Percentiles rank a stretch among this genome's conserved stretches.
Conservation (phyloP, 2,113 vertebrate genomes). For the Petaurus breviceps region DNA sequence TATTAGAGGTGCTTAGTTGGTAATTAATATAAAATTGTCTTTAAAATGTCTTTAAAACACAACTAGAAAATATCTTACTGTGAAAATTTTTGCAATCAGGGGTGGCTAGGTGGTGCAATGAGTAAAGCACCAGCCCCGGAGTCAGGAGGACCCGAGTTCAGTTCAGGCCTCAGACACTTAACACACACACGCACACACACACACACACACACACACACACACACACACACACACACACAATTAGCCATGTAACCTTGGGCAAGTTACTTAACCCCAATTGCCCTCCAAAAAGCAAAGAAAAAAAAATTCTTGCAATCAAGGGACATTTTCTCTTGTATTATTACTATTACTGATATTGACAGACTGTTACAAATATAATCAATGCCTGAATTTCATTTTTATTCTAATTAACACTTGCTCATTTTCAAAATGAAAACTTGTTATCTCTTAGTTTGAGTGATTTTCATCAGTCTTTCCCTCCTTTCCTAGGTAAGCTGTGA, state of each 20-base stretch:
- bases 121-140: too few relatives aligned
- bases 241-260: too few relatives aligned
- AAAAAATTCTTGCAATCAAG: neutral
- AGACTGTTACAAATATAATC: neutral
- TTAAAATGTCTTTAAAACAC: neutral
- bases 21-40: neutral
- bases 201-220: too few relatives aligned
- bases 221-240: too few relatives aligned
- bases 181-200: too few relatives aligned
- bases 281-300: too few relatives aligned
- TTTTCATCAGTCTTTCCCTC: conserved; percentile 13
- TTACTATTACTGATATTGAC: conserved; percentile 33
- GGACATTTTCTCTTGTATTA: conserved; percentile 15
- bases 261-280: too few relatives aligned
- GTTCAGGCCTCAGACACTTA: too few relatives aligned
- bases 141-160: too few relatives aligned
- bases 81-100: neutral
- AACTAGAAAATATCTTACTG: neutral
- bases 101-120: too few relatives aligned
- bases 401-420: neutral
- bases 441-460: neutral
- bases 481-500: conserved; percentile 22
- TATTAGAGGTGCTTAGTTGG: conserved; percentile 24
- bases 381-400: conserved; percentile 26
- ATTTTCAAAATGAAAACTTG: conserved; percentile 47